A percentile compares a stretch with the other conserved stretches of the same genome.
Evolutionary conservation across 2,888 invertebrate genomes (phyloP).

Genomic region (Flexamia atlantica): DNA sequence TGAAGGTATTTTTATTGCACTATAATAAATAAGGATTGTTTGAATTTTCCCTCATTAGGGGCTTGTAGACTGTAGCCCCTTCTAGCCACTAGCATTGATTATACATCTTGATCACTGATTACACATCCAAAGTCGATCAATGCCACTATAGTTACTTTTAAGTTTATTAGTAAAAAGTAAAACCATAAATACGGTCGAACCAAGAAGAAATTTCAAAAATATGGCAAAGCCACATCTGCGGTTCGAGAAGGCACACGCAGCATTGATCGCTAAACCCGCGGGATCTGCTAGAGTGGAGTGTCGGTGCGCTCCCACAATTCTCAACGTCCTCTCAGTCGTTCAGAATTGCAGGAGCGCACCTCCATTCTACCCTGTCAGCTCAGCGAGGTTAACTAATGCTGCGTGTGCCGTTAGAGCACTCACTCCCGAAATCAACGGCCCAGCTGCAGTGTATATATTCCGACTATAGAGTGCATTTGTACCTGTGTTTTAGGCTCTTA

Average conservation of each 20-base stretch:
- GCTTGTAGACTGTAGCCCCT: too few species aligned
- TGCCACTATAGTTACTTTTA: too few species aligned
- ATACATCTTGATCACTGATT: too few species aligned
- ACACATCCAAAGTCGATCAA: too few species aligned
- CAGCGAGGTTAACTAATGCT: slow-evolving; percentile 32
- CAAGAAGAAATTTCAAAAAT: background rate
- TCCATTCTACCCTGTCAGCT: background rate
- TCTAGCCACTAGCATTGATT: too few species aligned
- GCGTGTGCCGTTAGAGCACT: slow-evolving; percentile 37
- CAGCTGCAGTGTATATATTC: background rate
- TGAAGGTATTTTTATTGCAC: too few species aligned
- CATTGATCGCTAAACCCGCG: too few species aligned
- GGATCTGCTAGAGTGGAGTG: background rate
- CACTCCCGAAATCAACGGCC: background rate
- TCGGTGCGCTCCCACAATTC: too few species aligned
- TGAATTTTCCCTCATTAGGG: too few species aligned
- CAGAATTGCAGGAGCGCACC: slow-evolving; percentile 15
- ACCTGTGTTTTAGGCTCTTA: background rate
- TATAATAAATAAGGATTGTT: too few species aligned
- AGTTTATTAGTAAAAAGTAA: too few species aligned
- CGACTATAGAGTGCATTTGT: background rate
- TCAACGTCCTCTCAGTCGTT: background rate
- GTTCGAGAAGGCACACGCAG: slow-evolving; percentile 39
- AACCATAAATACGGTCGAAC: too few species aligned
- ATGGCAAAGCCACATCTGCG: slow-evolving; percentile 19